These are phyloP conservation scores for Acrobasis consociella DNA, from an alignment of 2,888 invertebrate species.

Conservation along the genomic window DNA sequence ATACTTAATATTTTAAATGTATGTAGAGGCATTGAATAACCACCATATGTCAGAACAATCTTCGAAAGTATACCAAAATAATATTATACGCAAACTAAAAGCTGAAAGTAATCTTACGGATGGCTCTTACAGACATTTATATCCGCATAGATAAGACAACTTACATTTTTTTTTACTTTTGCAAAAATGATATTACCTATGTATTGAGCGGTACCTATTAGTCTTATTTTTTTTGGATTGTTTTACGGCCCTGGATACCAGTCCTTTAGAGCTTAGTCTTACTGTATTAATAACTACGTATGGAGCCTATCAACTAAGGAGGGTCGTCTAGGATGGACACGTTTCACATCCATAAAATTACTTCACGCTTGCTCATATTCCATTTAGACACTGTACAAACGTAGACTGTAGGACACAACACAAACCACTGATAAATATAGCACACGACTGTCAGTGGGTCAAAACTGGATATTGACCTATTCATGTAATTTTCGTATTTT, in stretches of 20 bases:
- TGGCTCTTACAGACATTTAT: neutral
- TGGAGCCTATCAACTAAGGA: constrained; percentile 8
- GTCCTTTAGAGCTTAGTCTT: neutral
- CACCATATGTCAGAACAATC: neutral
- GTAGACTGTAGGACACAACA: neutral
- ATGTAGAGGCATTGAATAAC: neutral
- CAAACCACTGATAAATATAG: neutral
- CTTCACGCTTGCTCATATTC: neutral
- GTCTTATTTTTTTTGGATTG: too few species aligned
- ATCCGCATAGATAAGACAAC: neutral
- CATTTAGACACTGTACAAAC: neutral
- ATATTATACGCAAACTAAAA: neutral
- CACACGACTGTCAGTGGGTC: too few species aligned
- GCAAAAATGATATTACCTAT: neutral
- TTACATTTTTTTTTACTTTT: neutral
- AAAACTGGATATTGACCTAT: too few species aligned
- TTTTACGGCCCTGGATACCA: too few species aligned
- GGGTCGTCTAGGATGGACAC: constrained; percentile 14
- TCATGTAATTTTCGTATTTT: too few species aligned
- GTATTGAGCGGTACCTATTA: too few species aligned
- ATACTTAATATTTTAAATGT: too few species aligned
- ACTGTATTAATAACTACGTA: neutral
- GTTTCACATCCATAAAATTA: constrained; percentile 20
- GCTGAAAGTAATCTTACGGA: constrained; percentile 21
- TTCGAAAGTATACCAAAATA: neutral